Conservation (phyloP, 2,113 vertebrate genomes). For the Melanostigma gelatinosum region DNA sequence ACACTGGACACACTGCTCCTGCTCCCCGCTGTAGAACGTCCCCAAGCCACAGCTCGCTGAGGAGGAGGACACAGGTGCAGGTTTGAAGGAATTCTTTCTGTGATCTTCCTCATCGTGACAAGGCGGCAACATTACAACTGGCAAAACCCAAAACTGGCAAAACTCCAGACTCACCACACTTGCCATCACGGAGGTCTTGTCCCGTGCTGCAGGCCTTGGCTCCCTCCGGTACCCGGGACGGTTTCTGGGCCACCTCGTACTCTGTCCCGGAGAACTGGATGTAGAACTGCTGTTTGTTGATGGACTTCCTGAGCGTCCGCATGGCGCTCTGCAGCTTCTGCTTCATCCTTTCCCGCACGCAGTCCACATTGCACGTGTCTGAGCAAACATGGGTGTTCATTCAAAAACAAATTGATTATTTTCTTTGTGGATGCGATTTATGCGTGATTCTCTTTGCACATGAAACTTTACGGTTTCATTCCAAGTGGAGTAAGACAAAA, state of each 20-base stretch:
- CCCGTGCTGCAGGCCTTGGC: conserved; percentile 88
- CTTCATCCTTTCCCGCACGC: conserved; percentile 88
- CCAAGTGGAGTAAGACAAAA: neutral
- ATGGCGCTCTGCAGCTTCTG: conserved; percentile 92
- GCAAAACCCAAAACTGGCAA: too few relatives aligned
- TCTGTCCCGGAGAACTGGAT: conserved; percentile 93
- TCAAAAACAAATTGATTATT: neutral
- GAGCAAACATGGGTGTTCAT: conserved; percentile 24
- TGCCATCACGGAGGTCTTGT: conserved; percentile 88
- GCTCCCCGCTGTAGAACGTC: conserved; percentile 91
- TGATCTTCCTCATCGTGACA: neutral
- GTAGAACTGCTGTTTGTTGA: conserved; percentile 95
- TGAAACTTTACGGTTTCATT: neutral
- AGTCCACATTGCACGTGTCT: conserved; percentile 92
- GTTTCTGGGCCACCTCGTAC: conserved; percentile 93
- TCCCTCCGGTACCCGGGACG: conserved; percentile 83
- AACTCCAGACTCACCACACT: conserved; percentile 85
- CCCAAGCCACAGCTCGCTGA: conserved; percentile 90
- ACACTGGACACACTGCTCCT: conserved; percentile 88
- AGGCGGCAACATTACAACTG: neutral
- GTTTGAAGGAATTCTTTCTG: neutral
- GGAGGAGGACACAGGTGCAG: conserved; percentile 39
- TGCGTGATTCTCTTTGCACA: neutral
- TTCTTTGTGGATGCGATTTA: neutral
- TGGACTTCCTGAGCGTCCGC: conserved; percentile 92